These are phyloP conservation scores for Gastrophysa polygoni DNA, from an alignment of 2,888 invertebrate genomes.

Conservation along the genomic window DNA sequence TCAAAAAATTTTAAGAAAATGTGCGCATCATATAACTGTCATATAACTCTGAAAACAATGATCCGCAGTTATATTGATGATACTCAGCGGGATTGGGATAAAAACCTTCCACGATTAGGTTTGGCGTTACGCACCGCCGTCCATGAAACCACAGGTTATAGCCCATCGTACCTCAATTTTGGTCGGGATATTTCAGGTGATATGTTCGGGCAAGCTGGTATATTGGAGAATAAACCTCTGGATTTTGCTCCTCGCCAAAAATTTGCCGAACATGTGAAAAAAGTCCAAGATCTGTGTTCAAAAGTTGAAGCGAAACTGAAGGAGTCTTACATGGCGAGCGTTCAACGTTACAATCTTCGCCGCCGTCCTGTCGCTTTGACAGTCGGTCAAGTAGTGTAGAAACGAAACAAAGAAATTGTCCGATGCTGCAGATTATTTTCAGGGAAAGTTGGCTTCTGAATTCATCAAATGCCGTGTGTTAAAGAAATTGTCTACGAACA, in stretches of 20 bases:
- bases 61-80: conserved; percentile 25
- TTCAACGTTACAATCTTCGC: conserved; percentile 8
- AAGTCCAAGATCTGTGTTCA: conserved; percentile 10
- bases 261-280: not conserved
- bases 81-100: conserved; percentile 36
- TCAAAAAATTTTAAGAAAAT: conserved; percentile 17
- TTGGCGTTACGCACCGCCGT: conserved; percentile 38
- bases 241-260: not conserved
- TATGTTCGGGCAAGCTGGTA: not conserved
- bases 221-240: not conserved
- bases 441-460: not conserved
- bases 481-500: not conserved
- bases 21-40: conserved; percentile 26
- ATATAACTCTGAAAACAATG: conserved; percentile 40
- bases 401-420: conserved; percentile 5
- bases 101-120: conserved; percentile 37
- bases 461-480: not conserved
- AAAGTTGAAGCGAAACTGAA: conserved; percentile 3
- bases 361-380: conserved; percentile 3
- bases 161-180: conserved; percentile 38
- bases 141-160: conserved; percentile 40
- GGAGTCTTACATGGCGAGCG: conserved; percentile 2
- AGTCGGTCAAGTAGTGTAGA: conserved; percentile 4
- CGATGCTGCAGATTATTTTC: conserved; percentile 3
- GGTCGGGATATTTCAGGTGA: conserved; percentile 30